These are phyloP conservation scores for Acanthopagrus latus DNA, from an alignment of 2,797 vertebrate species.

Conservation along the genomic window DNA sequence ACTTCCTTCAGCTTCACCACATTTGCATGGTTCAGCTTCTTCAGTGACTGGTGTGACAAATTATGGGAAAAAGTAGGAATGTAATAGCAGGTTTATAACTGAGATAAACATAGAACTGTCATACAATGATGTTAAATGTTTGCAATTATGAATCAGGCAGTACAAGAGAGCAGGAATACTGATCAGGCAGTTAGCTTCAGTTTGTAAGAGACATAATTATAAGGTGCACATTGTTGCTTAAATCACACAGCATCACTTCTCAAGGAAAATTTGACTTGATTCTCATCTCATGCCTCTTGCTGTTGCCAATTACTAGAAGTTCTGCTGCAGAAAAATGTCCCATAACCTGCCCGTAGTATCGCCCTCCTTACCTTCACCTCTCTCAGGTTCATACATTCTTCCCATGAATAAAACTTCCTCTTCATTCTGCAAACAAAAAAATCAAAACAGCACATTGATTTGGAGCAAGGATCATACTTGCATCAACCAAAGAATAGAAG, in stretches of 20 bases:
- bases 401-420: slow-evolving; percentile 99
- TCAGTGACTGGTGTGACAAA: slow-evolving; percentile 89
- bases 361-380: slow-evolving; percentile 94
- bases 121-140: not conserved
- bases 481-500: not conserved
- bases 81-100: not conserved
- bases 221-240: no score
- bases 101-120: not conserved
- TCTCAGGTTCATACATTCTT: slow-evolving; percentile 98
- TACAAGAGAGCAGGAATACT: no score
- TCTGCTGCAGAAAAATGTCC: not conserved
- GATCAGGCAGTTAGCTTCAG: not conserved
- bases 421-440: slow-evolving; percentile 90
- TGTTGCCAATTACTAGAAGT: not conserved
- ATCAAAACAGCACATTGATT: not conserved
- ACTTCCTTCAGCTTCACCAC: slow-evolving; percentile 99
- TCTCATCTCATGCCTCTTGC: not conserved
- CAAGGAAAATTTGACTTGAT: no score
- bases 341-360: not conserved
- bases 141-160: not conserved
- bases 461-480: not conserved
- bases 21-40: slow-evolving; percentile 98
- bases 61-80: not conserved
- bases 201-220: not conserved
- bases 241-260: no score